Conservation (phyloP, 2,888 invertebrate genomes). For the Drepanosiphum platanoidis region DNA sequence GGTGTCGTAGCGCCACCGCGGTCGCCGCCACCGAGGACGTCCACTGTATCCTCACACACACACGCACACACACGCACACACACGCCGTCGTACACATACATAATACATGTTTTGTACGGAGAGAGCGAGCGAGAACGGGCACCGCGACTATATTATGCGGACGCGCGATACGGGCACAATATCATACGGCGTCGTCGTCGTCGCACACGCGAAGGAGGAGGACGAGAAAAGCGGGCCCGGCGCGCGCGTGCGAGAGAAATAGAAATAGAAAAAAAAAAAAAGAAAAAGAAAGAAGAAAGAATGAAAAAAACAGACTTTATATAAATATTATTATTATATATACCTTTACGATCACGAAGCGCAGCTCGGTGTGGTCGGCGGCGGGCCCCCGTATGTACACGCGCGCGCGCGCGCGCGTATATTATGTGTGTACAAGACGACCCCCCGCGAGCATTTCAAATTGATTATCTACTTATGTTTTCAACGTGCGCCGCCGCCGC, state of each 20-base stretch:
- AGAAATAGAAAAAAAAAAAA: neutral
- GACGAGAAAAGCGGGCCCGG: neutral
- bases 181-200: no score
- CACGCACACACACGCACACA: no score
- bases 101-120: no score
- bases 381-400: constrained; percentile 25
- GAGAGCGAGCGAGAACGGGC: neutral
- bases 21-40: neutral
- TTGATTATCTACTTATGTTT: constrained; percentile 59
- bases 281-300: neutral
- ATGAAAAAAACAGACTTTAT: neutral
- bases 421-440: constrained; percentile 32
- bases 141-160: neutral
- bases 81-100: no score
- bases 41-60: neutral
- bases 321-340: no score
- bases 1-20: constrained; percentile 41
- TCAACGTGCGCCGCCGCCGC: constrained; percentile 27
- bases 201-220: neutral
- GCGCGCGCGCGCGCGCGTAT: neutral
- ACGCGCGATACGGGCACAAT: no score
- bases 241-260: neutral
- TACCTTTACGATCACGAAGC: constrained; percentile 46
- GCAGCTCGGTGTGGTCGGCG: constrained; percentile 40
- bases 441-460: constrained; percentile 60